Evolutionary conservation across 2,113 vertebrate genomes (phyloP).

Genomic region (Sylvietta virens): DNA sequence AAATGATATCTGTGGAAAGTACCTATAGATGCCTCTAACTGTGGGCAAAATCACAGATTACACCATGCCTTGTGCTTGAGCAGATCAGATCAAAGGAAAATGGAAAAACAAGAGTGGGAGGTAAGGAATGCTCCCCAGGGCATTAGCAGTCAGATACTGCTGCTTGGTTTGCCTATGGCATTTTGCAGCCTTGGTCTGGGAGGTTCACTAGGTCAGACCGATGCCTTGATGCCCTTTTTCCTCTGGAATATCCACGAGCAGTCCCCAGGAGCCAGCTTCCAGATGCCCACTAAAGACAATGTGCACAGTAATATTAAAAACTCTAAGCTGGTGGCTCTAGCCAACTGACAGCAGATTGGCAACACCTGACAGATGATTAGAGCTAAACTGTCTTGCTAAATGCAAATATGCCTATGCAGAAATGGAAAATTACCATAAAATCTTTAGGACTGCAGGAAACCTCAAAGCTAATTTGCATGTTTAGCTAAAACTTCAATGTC

Average conservation of each 20-base stretch:
- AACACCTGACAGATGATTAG: constrained; percentile 66
- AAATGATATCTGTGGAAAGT: not conserved
- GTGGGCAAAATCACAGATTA: not conserved
- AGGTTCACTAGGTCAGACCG: not conserved
- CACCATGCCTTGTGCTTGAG: not conserved
- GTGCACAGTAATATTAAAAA: not conserved
- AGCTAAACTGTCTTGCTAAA: constrained; percentile 67
- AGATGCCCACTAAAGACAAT: not conserved
- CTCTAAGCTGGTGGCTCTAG: constrained; percentile 39
- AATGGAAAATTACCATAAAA: constrained; percentile 74
- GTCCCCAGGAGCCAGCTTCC: not conserved
- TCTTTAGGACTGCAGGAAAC: constrained; percentile 71
- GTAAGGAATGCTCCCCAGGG: not conserved
- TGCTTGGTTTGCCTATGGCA: not conserved
- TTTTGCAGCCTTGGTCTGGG: not conserved
- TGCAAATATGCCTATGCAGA: constrained; percentile 73
- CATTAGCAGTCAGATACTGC: not conserved
- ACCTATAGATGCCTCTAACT: not conserved
- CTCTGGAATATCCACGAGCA: not conserved
- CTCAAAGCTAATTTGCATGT: constrained; percentile 71
- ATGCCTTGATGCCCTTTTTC: not conserved
- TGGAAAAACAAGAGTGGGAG: not conserved
- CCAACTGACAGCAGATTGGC: constrained; percentile 65
- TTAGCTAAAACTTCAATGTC: constrained; percentile 59
- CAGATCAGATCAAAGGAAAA: not conserved